Conservation (phyloP, 37 sponge, comb jelly and placozoan genomes). For the Chondrilla cf. caribensis region DNA sequence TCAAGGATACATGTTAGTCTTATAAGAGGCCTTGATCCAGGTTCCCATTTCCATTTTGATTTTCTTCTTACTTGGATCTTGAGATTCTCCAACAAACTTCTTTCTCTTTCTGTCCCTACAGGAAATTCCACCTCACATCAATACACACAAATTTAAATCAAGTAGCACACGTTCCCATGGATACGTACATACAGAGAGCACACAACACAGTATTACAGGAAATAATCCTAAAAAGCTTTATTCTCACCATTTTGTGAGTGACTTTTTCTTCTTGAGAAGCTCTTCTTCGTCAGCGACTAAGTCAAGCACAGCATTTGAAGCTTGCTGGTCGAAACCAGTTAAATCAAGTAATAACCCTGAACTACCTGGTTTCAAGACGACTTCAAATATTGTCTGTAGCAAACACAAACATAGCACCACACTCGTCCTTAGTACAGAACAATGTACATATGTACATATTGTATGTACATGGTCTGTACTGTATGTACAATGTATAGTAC, state of each 20-base stretch:
- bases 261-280: constrained; percentile 18
- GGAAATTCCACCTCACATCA: not conserved
- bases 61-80: constrained; percentile 57
- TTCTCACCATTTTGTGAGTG: constrained; percentile 32
- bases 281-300: constrained; percentile 68
- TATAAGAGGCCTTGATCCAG: constrained; percentile 79
- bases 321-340: constrained; percentile 50
- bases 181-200: not conserved
- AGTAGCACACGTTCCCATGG: no score
- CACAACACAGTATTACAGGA: no score
- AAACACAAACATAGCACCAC: no score
- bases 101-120: constrained; percentile 95
- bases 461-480: constrained; percentile 48
- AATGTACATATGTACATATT: no score
- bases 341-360: constrained; percentile 35
- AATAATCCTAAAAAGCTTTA: no score
- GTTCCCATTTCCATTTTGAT: constrained; percentile 90
- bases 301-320: constrained; percentile 57
- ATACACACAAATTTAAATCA: not conserved
- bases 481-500: constrained; percentile 71
- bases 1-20: constrained; percentile 52
- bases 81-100: constrained; percentile 74
- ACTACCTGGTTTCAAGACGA: constrained; percentile 42
- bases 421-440: no score
- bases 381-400: constrained; percentile 75